Evolutionary conservation across 2,797 vertebrate species (phyloP), one percentile per base, ranked within the genome.

Genomic region (Myoxocephalus aenaeus): DNA sequence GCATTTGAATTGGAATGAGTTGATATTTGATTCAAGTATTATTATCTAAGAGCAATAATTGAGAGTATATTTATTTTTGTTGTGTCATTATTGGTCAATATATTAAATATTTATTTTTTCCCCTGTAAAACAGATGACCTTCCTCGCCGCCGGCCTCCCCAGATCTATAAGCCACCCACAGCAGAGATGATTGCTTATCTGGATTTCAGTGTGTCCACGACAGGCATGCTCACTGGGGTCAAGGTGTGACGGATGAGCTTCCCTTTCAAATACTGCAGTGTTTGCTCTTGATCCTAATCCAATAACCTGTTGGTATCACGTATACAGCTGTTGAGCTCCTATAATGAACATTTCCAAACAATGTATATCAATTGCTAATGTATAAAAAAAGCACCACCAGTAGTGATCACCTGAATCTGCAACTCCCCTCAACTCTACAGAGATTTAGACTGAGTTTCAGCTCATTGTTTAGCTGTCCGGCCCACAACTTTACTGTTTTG

Each of bases 181-280:
- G 95, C 98, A 4, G 98, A 99, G 91, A 97, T 99, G 97, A 92
- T 99, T 63, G 98, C 98, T 1, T 99, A 99, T 90, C 94, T 99
- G 63, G 97, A 99, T 91, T 99, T 99, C 77, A 99, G 98, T 51
- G 98, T 99, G 74, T 99, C 98, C 74, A 99, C 98, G 18, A 99
- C 98, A 15, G 98, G 98, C 92, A 99, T 99, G 97, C 97, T 98
- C n/a, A 99, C 98, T 4, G 98, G 98, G 76, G 97, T 99, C 36
- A 99, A 99, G 97, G 98, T 99, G 92, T 64, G 79, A 75, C 36
- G 54, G 38, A 20, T 7, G 0, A 46, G 10, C 7, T 22, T 54
- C 32, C 54, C 17, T 25, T 42, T 50, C 7, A 77, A 64, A 70
- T 50, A 51, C 18, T n/a, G 17, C 29, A 51, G 5, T 59, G 15